Evolutionary conservation across 2,888 invertebrate genomes (phyloP).

Genomic region (Eristalinus aeneus): DNA sequence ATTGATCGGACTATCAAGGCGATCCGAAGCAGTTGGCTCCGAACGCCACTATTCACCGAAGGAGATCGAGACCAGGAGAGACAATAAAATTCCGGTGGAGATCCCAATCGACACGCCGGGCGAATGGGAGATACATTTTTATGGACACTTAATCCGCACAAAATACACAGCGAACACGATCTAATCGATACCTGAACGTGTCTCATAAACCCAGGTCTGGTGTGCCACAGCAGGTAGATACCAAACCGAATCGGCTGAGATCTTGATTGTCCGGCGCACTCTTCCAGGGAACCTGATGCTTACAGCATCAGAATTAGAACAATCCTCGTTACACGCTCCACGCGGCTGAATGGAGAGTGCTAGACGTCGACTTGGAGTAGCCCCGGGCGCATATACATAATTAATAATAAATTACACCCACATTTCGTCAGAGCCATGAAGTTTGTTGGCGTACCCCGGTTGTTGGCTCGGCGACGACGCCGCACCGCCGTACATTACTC

Average conservation of each 20-base stretch:
- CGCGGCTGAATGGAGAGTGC: background rate
- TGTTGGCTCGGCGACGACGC: background rate
- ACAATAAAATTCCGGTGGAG: conserved; percentile 69
- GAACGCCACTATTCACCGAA: conserved; percentile 36
- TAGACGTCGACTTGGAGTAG: conserved; percentile 41
- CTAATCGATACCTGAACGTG: conserved; percentile 70
- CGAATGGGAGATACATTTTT: conserved; percentile 69
- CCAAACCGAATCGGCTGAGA: conserved; percentile 47
- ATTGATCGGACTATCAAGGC: conserved; percentile 45
- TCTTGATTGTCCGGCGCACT: conserved; percentile 65
- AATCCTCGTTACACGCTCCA: conserved; percentile 50
- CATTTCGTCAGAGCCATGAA: conserved; percentile 60
- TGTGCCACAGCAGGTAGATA: conserved; percentile 59
- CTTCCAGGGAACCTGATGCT: conserved; percentile 28
- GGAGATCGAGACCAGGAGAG: conserved; percentile 8
- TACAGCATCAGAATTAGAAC: conserved; percentile 67
- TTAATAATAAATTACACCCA: conserved; percentile 72
- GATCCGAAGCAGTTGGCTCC: background rate
- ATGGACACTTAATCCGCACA: conserved; percentile 71
- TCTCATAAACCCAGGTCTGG: conserved; percentile 50
- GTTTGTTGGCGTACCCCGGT: conserved; percentile 13
- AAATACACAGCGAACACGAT: conserved; percentile 69
- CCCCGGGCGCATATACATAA: conserved; percentile 50
- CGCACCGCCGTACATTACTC: conserved; percentile 34
- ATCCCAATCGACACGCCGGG: conserved; percentile 60